These are phyloP conservation scores for Eupithecia inturbata DNA, from an alignment of 2,888 invertebrate genomes.

Conservation along the genomic window DNA sequence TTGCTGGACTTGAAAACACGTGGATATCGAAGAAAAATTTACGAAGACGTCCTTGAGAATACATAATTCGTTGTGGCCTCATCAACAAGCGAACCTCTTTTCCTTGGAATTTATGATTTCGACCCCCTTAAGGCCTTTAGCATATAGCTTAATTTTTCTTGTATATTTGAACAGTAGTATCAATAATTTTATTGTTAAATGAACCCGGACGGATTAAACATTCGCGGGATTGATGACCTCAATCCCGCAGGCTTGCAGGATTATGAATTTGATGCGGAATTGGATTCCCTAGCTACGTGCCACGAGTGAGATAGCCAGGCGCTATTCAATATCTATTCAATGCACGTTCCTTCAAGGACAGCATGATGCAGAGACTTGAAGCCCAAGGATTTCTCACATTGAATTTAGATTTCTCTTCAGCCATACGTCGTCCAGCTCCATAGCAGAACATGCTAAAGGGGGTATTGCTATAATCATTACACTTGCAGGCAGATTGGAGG, in stretches of 20 bases:
- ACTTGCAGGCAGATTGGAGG: too few relatives aligned
- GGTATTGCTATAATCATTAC: too few relatives aligned
- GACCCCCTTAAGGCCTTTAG: background rate
- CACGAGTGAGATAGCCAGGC: background rate
- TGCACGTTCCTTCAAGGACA: slow-evolving; percentile 3
- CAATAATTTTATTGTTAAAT: background rate
- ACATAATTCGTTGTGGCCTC: too few relatives aligned
- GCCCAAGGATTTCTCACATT: too few relatives aligned
- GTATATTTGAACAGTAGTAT: background rate
- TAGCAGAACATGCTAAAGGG: too few relatives aligned
- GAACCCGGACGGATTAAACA: background rate
- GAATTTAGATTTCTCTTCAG: too few relatives aligned
- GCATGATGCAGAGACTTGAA: background rate
- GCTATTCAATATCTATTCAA: background rate
- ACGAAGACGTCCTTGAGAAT: too few relatives aligned
- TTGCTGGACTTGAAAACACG: background rate
- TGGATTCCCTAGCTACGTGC: background rate
- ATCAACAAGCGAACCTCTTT: too few relatives aligned
- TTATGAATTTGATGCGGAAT: background rate
- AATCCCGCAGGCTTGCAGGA: too few relatives aligned
- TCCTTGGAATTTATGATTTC: background rate
- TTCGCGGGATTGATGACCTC: too few relatives aligned
- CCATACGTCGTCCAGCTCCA: too few relatives aligned
- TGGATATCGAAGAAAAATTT: background rate
- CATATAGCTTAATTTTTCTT: background rate